These are phyloP conservation scores for Heliconius hortense DNA, from an alignment of 2,888 invertebrate genomes.

Conservation along the genomic window DNA sequence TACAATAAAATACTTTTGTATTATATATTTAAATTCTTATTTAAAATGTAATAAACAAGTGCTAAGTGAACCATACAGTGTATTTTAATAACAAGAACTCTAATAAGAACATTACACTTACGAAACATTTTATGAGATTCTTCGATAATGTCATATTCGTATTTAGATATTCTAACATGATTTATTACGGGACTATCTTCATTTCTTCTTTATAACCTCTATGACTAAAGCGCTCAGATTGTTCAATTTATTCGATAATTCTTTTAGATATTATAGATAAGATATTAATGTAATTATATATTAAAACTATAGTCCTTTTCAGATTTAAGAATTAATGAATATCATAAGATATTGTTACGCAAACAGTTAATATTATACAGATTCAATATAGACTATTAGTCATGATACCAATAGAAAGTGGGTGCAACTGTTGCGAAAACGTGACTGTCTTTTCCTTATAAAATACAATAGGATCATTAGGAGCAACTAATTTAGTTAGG, in stretches of 20 bases:
- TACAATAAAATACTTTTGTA: not conserved
- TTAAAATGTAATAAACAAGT: not conserved
- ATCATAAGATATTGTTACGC: not conserved
- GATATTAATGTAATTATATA: too few relatives aligned
- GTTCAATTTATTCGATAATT: not conserved
- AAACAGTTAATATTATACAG: not conserved
- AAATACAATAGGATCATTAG: not conserved
- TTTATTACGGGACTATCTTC: not conserved
- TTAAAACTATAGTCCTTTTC: not conserved
- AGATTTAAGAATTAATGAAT: not conserved
- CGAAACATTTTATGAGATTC: constrained; percentile 4
- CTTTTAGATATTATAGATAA: too few relatives aligned
- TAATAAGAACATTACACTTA: constrained; percentile 5
- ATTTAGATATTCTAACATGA: not conserved
- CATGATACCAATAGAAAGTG: not conserved
- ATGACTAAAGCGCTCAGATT: not conserved
- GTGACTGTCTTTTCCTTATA: not conserved
- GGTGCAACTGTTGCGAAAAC: not conserved
- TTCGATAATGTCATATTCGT: constrained; percentile 3
- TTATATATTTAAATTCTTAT: not conserved
- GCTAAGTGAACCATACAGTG: not conserved
- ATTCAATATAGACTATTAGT: not conserved
- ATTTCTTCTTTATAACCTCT: not conserved
- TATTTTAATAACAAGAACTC: not conserved
- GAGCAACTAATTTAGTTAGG: not conserved